Evolutionary conservation across 2,113 vertebrate species (phyloP), one percentile per base, ranked within the genome.

Genomic region (Astatoreochromis straeleni): DNA sequence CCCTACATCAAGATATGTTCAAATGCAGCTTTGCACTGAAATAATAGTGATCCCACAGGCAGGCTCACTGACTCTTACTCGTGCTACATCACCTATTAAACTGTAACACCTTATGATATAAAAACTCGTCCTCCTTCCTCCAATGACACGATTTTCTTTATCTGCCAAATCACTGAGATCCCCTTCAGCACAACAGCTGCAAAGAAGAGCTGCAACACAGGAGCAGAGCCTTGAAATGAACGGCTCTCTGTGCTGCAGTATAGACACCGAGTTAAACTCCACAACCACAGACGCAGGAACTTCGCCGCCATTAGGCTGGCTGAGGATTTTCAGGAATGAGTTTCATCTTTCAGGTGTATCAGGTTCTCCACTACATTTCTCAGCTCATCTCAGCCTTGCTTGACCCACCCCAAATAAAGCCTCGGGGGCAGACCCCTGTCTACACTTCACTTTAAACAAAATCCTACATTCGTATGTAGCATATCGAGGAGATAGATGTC

Each of bases 321-420:
- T 82, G 31, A 87, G 83, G 80, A 86, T 83, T 83, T 91, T 60
- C 58, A 82, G 85, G 82, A 91, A 91, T 91, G 89, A 86, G 92
- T 92, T 89, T 93, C 90, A 91, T 92, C 89, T 94, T 94, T 87
- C 92, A 82, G 90, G 88, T 80, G 81, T 89, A 68, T 91, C 81
- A 85, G 73, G 85, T 87, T n/a, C 80, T 9, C 58, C 58, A 57
- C 57, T 86, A 26, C 82, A 89, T 91, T 86, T 88, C 91, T 92
- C 90, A 91, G 60, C 88, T 91, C 90, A 90, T 80, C 82, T 45
- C 31, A 83, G 68, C 87, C 87, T 51, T 49, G 55, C 65, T 80
- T 85, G 87, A 89, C 85, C 81, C 68, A 79, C 85, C 88, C 85
- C 85, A 92, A 93, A 94, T 89, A 90, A 94, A 86, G 80, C 33